phyloP scores from a whole-genome alignment of 2,797 vertebrate species.

The Kryptopterus vitreolus region DNA sequence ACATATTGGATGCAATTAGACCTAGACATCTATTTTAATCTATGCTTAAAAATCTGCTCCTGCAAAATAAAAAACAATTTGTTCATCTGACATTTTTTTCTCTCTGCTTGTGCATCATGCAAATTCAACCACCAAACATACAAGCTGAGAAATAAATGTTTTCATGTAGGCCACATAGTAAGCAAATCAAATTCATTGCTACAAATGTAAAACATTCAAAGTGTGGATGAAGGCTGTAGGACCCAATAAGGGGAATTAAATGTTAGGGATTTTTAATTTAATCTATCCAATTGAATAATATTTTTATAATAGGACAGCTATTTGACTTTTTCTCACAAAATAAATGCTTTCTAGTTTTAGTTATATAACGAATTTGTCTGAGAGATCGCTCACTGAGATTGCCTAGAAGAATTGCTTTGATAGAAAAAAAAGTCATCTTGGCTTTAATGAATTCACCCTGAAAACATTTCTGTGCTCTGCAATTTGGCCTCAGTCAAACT shows the following conservation, averaged over 20 bases:
- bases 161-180: slow-evolving; percentile 26
- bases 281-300: too few species aligned
- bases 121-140: slow-evolving; percentile 12
- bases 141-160: slow-evolving; percentile 15
- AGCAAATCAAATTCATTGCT: slow-evolving; percentile 12
- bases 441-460: slow-evolving; percentile 28
- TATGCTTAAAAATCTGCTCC: slow-evolving; percentile 31
- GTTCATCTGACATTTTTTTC: slow-evolving; percentile 1
- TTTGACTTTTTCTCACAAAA: not conserved
- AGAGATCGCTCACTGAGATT: slow-evolving; percentile 15
- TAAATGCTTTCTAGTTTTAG: slow-evolving; percentile 6
- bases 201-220: not conserved
- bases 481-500: slow-evolving; percentile 44
- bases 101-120: not conserved
- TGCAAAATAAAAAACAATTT: slow-evolving; percentile 12
- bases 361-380: not conserved
- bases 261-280: not conserved
- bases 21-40: slow-evolving; percentile 1
- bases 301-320: not conserved
- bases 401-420: slow-evolving; percentile 29
- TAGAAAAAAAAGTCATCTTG: slow-evolving; percentile 7
- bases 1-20: slow-evolving; percentile 16
- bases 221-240: not conserved
- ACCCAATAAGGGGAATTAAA: not conserved
- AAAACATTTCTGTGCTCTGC: slow-evolving; percentile 34